phyloP scores from a whole-genome alignment of 2,797 vertebrate species.

The Toxotes lorentzi region DNA sequence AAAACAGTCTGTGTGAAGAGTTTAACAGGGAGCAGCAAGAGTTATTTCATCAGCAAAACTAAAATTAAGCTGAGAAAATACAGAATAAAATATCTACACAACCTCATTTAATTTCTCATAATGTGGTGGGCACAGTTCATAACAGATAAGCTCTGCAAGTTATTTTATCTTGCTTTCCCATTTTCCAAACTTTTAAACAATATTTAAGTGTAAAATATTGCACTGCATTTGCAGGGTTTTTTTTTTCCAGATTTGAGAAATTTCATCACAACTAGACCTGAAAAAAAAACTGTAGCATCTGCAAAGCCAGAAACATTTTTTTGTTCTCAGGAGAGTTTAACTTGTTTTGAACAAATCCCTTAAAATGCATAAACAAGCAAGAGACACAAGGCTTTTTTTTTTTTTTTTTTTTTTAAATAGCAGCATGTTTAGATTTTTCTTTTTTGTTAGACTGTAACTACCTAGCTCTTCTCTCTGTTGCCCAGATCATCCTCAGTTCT shows the following conservation, averaged over 20 bases:
- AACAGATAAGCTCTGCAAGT: constrained; percentile 38
- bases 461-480: constrained; percentile 19
- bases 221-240: constrained; percentile 7
- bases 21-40: constrained; percentile 26
- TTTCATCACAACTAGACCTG: constrained; percentile 17
- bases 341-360: constrained; percentile 14
- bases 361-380: background rate
- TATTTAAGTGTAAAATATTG: constrained; percentile 32
- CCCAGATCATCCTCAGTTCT: constrained; percentile 10
- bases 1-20: constrained; percentile 30
- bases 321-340: background rate
- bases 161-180: constrained; percentile 41
- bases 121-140: constrained; percentile 11
- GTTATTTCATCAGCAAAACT: constrained; percentile 51
- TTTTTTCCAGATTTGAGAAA: constrained; percentile 25
- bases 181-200: constrained; percentile 38
- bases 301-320: background rate
- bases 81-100: constrained; percentile 36
- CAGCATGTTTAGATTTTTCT: background rate
- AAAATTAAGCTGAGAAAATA: constrained; percentile 45
- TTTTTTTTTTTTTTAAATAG: constrained; percentile 22
- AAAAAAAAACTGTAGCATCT: constrained; percentile 13
- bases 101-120: constrained; percentile 31
- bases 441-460: constrained; percentile 13
- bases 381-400: constrained; percentile 1